Evolutionary conservation across 2,888 invertebrate genomes (phyloP).

Genomic region (Pandemis heparana): DNA sequence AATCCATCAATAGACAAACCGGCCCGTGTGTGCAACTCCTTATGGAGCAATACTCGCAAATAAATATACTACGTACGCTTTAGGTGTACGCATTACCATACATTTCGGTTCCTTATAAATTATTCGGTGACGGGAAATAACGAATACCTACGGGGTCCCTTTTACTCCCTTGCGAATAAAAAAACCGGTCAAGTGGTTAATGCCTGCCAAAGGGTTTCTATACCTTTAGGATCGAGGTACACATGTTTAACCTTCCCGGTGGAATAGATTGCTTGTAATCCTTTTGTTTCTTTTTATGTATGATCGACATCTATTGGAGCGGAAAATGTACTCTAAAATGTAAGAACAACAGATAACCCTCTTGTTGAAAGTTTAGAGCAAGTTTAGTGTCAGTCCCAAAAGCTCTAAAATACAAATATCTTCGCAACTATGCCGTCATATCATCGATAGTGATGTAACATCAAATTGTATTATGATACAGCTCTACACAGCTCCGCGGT

Average conservation of each 20-base stretch:
- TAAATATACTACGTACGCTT: slow-evolving; percentile 24
- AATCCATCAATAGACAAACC: slow-evolving; percentile 8
- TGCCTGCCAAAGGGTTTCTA: slow-evolving; percentile 28
- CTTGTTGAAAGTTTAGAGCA: too few relatives aligned
- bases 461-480: background rate
- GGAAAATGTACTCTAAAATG: too few relatives aligned
- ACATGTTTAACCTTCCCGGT: slow-evolving; percentile 10
- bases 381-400: too few relatives aligned
- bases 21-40: slow-evolving; percentile 1
- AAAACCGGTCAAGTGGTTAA: slow-evolving; percentile 41
- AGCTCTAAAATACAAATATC: too few relatives aligned
- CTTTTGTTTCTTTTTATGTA: slow-evolving; percentile 14
- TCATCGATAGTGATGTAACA: too few relatives aligned
- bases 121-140: slow-evolving; percentile 40
- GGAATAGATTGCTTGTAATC: slow-evolving; percentile 19
- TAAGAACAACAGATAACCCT: too few relatives aligned
- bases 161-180: slow-evolving; percentile 31
- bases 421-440: too few relatives aligned
- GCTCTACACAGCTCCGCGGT: background rate
- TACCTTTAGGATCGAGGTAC: slow-evolving; percentile 6
- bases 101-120: slow-evolving; percentile 37
- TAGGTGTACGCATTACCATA: slow-evolving; percentile 31
- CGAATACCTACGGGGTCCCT: slow-evolving; percentile 31
- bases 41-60: slow-evolving; percentile 1
- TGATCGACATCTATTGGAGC: background rate